phyloP scores from a whole-genome alignment of 2,113 vertebrate species.

The Nannospalax galili region DNA sequence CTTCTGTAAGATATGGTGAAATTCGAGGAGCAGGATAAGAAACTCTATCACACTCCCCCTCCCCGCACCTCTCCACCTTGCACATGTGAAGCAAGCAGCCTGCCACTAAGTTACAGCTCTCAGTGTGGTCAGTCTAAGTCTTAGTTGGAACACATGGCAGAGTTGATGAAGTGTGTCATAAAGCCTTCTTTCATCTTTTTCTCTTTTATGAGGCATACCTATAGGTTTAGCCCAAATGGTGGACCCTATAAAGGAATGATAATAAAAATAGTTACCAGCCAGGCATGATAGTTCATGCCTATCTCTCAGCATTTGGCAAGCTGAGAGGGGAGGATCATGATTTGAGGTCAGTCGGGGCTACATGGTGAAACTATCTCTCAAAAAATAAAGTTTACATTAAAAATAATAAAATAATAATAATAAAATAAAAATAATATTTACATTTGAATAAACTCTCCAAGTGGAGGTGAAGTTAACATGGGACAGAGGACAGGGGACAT shows the following conservation, averaged over 20 bases:
- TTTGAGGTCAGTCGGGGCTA: background rate
- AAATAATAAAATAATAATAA: too few species aligned
- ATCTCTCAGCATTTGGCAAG: background rate
- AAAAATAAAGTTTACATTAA: too few species aligned
- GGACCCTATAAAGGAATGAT: background rate
- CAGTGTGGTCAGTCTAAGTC: background rate
- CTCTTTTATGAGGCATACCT: background rate
- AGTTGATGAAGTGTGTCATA: background rate
- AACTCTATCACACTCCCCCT: background rate
- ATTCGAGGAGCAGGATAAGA: background rate
- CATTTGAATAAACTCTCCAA: constrained; percentile 36
- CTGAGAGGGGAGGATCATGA: background rate
- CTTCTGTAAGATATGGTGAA: constrained; percentile 10
- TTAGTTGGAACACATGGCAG: background rate
- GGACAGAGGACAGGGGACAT: background rate
- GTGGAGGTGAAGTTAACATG: background rate
- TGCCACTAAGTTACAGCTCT: background rate
- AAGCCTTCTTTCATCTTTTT: background rate
- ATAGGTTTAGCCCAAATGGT: background rate
- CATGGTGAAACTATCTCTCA: background rate
- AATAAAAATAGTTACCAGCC: background rate
- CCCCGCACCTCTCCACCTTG: too few species aligned
- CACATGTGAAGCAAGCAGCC: background rate
- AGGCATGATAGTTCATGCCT: background rate
- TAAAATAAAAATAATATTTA: background rate